These are phyloP conservation scores for Paedocypris sp. DNA, from an alignment of 2,113 vertebrate species.

Conservation along the genomic window DNA sequence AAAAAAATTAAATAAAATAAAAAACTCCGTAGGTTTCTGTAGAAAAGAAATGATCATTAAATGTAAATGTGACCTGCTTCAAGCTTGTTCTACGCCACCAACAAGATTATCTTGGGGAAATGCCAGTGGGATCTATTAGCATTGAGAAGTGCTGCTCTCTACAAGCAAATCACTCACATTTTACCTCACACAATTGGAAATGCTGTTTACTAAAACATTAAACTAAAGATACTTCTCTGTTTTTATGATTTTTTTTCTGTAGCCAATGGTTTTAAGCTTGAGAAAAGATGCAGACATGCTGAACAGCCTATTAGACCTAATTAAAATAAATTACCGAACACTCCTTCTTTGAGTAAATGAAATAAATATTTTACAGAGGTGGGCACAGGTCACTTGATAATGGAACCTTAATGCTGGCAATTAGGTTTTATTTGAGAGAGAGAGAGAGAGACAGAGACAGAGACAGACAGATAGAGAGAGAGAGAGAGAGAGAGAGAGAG, in stretches of 20 bases:
- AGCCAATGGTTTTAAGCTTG: slow-evolving; percentile 4
- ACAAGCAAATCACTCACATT: slow-evolving; percentile 66
- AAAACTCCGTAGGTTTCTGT: slow-evolving; percentile 29
- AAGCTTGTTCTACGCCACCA: slow-evolving; percentile 44
- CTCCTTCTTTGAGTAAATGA: slow-evolving; percentile 25
- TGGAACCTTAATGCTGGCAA: slow-evolving; percentile 43
- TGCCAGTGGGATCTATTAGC: slow-evolving; percentile 69
- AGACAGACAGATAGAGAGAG: no score
- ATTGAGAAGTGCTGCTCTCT: slow-evolving; percentile 54
- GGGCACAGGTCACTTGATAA: slow-evolving; percentile 46
- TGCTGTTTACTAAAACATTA: slow-evolving; percentile 70
- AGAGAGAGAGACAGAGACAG: no score
- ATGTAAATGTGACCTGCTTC: slow-evolving; percentile 43
- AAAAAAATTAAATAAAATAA: no score
- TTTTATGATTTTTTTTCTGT: slow-evolving; percentile 9
- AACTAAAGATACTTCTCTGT: slow-evolving; percentile 68
- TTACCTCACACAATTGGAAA: slow-evolving; percentile 65
- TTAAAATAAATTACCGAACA: slow-evolving; percentile 43
- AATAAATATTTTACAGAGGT: slow-evolving; percentile 42
- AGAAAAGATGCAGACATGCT: slow-evolving; percentile 19
- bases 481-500: no score
- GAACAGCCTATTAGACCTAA: slow-evolving; percentile 43
- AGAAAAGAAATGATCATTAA: slow-evolving; percentile 41
- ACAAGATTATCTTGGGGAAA: slow-evolving; percentile 56
- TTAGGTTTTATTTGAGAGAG: no score